Evolutionary conservation across 2,797 vertebrate genomes (phyloP).

Genomic region (Chaunax sp.): DNA sequence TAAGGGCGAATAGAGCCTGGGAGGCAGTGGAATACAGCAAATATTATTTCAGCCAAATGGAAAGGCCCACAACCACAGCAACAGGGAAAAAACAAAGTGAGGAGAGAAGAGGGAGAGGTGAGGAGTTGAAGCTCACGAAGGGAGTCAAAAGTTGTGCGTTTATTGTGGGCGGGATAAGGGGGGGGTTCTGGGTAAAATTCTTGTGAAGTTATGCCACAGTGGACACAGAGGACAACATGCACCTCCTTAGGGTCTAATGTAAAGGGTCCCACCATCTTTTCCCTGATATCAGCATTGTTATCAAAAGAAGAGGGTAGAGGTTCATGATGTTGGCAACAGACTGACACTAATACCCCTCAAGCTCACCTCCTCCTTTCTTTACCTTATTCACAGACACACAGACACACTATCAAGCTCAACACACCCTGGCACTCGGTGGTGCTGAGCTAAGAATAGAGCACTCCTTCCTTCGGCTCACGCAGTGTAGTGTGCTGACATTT

Average conservation of each 20-base stretch:
- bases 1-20: conserved; percentile 75
- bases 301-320: conserved; percentile 24
- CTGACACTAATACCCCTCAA: conserved; percentile 59
- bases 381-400: conserved; percentile 20
- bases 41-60: conserved; percentile 85
- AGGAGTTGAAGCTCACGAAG: conserved; percentile 48
- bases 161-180: conserved; percentile 31
- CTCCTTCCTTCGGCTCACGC: conserved; percentile 84
- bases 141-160: conserved; percentile 49
- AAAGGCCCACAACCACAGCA: conserved; percentile 64
- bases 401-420: conserved; percentile 73
- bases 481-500: conserved; percentile 86
- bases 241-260: conserved; percentile 30
- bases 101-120: conserved; percentile 39
- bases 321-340: conserved; percentile 27
- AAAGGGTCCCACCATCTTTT: conserved; percentile 34
- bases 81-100: conserved; percentile 62
- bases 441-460: conserved; percentile 85
- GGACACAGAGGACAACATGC: conserved; percentile 51
- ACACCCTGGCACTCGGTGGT: conserved; percentile 76
- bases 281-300: conserved; percentile 64
- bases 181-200: conserved; percentile 38
- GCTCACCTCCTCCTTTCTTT: too few relatives aligned
- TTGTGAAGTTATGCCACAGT: conserved; percentile 53
- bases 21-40: conserved; percentile 79